Evolutionary conservation across 2,113 vertebrate genomes (phyloP).

Genomic region (Girardinichthys multiradiatus): DNA sequence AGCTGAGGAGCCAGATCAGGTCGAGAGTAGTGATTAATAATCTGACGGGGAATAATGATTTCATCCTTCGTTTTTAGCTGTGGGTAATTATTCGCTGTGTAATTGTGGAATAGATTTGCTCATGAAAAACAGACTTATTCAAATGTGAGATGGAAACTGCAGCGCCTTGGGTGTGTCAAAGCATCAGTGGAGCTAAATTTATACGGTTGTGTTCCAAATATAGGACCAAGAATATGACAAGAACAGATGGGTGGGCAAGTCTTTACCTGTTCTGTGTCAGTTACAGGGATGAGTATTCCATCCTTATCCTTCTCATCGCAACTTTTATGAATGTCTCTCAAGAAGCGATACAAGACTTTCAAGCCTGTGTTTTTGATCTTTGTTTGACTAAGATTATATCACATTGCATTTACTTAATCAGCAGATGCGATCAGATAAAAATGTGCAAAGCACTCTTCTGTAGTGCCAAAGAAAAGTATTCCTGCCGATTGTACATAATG

Average conservation of each 20-base stretch:
- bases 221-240: conserved; percentile 67
- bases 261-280: conserved; percentile 39
- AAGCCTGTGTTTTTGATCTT: conserved; percentile 17
- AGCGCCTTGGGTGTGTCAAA: conserved; percentile 66
- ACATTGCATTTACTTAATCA: no score
- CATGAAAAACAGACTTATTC: conserved; percentile 74
- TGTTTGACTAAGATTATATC: no score
- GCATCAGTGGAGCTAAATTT: conserved; percentile 64
- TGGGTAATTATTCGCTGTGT: conserved; percentile 86
- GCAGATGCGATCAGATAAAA: no score
- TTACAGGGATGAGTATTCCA: conserved; percentile 38
- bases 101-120: conserved; percentile 83
- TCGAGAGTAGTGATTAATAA: conserved; percentile 80
- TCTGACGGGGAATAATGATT: conserved; percentile 77
- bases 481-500: not conserved
- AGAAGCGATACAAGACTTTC: conserved; percentile 38
- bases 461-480: not conserved
- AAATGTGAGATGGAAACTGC: conserved; percentile 62
- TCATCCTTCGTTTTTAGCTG: conserved; percentile 70
- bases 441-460: no score
- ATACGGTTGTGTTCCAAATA: conserved; percentile 65
- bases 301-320: conserved; percentile 40
- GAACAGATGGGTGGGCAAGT: conserved; percentile 60
- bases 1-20: conserved; percentile 76
- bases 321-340: conserved; percentile 63